Percentiles rank a stretch among this genome's conserved stretches.
Conservation (phyloP, 2,888 invertebrate species). For the Sesia bembeciformis region DNA sequence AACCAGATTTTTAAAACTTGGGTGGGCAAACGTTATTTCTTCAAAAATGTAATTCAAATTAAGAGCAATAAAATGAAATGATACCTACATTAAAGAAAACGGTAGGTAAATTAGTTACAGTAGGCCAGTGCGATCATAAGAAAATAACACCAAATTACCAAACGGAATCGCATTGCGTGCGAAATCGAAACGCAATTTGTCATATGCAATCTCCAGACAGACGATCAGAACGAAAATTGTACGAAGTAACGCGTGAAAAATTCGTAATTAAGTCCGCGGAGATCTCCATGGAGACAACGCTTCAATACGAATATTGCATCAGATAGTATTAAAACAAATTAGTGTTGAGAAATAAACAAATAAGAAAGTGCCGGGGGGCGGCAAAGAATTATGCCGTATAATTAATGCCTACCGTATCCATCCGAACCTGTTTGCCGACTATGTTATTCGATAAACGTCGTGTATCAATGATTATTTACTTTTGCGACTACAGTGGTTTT, state of each 20-base stretch:
- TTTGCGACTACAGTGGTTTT: too few species aligned
- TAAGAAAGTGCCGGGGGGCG: slow-evolving; percentile 19
- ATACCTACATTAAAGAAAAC: too few species aligned
- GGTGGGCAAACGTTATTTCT: too few species aligned
- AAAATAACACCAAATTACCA: not conserved
- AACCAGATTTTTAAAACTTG: too few species aligned
- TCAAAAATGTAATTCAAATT: too few species aligned
- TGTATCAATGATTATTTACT: slow-evolving; percentile 45
- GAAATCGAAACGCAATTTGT: slow-evolving; percentile 38
- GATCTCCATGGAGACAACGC: slow-evolving; percentile 37
- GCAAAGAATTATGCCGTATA: slow-evolving; percentile 54
- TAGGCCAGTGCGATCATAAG: not conserved
- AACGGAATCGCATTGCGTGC: slow-evolving; percentile 23
- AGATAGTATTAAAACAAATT: slow-evolving; percentile 59
- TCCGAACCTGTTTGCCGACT: slow-evolving; percentile 5
- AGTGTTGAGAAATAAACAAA: slow-evolving; percentile 48
- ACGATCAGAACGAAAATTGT: slow-evolving; percentile 15
- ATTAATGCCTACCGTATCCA: slow-evolving; percentile 51
- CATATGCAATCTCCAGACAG: slow-evolving; percentile 28
- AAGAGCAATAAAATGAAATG: too few species aligned
- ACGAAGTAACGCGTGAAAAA: slow-evolving; percentile 28
- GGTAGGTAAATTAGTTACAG: too few species aligned
- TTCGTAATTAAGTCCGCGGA: slow-evolving; percentile 34
- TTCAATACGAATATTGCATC: slow-evolving; percentile 38
- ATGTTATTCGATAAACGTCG: slow-evolving; percentile 35